Evolutionary conservation across 2,888 invertebrate species (phyloP), one percentile per base, ranked within the genome.

Genomic region (Spatulosminthurus flaviceps): DNA sequence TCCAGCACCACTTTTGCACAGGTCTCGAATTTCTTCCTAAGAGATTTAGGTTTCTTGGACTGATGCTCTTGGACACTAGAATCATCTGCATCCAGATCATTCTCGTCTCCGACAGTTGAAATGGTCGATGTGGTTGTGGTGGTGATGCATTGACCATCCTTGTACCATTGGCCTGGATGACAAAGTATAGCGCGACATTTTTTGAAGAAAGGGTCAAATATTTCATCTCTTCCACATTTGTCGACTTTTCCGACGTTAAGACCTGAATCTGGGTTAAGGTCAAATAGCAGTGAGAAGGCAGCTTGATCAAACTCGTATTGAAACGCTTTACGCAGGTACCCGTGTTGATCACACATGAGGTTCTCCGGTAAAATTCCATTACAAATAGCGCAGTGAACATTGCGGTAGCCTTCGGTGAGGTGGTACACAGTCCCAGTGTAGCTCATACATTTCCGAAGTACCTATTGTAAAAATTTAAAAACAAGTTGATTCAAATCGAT

Each of bases 361-460:
- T 86, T 84, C 34, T 88, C 87, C 1, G 87, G 84, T n/a, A 86
- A 85, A 22, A 87, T 87, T 61, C 87, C 86, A 84, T 89, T 88
- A 83, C 89, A 89, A 60, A 88, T 85, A 26, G 89, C 89, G 83
- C 89, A 89, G 82, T 89, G 89, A 0, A 87, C 86, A 82, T 89
- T 89, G 77, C 88, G 86, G 84, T 87, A 89, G 1, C 87, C 86
- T 19, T 85, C 84, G 22, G 86, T 84, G n/a, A 86, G 86, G 75
- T 86, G 84, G 85, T 88, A 89, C 19, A 88, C 87, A 22, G 87
- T 85, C 2, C 88, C 87, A 5, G 88, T 89, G 86, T 89, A 89
- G 22, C 88, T 87, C 77, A 86, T 86, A 81, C 89, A 89, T 78
- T 84, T 85, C 70, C 84, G 80, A 77, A 84, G 84, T 42, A 84